Percentiles rank a stretch among this genome's conserved stretches.
These are phyloP conservation scores for Recurvirostra avosetta DNA, from an alignment of 2,113 vertebrate species.

Conservation along the genomic window DNA sequence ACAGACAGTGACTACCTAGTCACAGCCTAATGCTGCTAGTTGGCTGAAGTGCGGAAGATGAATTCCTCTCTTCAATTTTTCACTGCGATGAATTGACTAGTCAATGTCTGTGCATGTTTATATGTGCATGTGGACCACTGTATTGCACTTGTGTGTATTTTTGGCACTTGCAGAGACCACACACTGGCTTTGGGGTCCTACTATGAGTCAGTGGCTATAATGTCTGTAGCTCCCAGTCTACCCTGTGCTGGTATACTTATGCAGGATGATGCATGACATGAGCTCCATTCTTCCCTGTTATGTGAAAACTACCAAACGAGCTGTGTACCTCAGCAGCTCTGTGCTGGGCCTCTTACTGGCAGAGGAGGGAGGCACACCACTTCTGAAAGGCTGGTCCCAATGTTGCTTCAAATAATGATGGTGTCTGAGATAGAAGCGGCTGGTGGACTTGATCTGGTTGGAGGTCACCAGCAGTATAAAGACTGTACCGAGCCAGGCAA, in stretches of 20 bases:
- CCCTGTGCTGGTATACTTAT: rapidly evolving
- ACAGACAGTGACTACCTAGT: background rate
- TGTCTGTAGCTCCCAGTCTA: background rate
- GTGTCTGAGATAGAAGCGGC: background rate
- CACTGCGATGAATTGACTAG: background rate
- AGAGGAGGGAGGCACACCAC: background rate
- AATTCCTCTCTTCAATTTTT: background rate
- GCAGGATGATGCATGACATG: background rate
- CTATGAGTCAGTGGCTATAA: background rate
- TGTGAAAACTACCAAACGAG: background rate
- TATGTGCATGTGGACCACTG: background rate
- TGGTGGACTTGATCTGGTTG: background rate
- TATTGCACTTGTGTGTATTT: background rate
- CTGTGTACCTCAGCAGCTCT: background rate
- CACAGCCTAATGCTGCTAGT: background rate
- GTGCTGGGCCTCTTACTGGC: background rate
- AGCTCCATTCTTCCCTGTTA: background rate
- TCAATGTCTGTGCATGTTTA: background rate
- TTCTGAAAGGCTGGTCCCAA: background rate
- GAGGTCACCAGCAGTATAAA: background rate
- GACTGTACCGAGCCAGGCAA: background rate
- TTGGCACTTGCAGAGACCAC: background rate
- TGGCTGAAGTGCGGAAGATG: background rate
- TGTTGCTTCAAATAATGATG: background rate
- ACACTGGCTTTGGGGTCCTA: background rate